Evolutionary conservation across 2,888 invertebrate species (phyloP).

Genomic region (Ecdyonurus torrentis): DNA sequence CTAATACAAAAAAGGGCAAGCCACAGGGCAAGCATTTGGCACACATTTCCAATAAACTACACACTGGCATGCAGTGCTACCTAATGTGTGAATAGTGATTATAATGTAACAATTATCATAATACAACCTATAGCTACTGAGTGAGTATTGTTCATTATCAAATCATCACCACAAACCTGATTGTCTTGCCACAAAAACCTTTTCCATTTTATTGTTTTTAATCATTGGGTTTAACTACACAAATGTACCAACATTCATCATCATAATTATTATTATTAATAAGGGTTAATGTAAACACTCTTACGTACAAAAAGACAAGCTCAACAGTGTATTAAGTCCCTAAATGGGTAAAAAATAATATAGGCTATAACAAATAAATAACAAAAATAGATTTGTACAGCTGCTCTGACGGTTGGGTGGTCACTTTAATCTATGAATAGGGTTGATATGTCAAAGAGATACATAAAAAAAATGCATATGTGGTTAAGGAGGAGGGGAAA

Average conservation of each 20-base stretch:
- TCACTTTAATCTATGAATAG: background rate
- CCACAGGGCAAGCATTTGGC: constrained; percentile 15
- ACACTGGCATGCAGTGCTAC: constrained; percentile 15
- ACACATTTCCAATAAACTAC: constrained; percentile 12
- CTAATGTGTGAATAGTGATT: background rate
- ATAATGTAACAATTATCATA: background rate
- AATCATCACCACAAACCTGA: constrained; percentile 15
- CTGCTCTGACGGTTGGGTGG: background rate
- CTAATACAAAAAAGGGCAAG: constrained; percentile 11
- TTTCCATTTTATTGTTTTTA: background rate
- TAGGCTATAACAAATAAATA: background rate
- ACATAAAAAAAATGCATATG: no score
- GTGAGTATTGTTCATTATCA: constrained; percentile 8
- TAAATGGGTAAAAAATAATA: background rate
- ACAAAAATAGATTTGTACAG: constrained; percentile 1
- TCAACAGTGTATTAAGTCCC: background rate
- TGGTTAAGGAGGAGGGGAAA: no score
- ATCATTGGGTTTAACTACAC: background rate
- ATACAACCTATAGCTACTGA: constrained; percentile 4
- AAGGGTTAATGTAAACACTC: background rate
- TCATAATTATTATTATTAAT: background rate
- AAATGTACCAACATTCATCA: background rate
- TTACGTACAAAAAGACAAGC: background rate
- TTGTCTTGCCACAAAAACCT: constrained; percentile 11
- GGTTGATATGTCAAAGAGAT: no score